These are phyloP conservation scores for Conus canariensis DNA, from an alignment of 2,888 invertebrate species.

Conservation along the genomic window DNA sequence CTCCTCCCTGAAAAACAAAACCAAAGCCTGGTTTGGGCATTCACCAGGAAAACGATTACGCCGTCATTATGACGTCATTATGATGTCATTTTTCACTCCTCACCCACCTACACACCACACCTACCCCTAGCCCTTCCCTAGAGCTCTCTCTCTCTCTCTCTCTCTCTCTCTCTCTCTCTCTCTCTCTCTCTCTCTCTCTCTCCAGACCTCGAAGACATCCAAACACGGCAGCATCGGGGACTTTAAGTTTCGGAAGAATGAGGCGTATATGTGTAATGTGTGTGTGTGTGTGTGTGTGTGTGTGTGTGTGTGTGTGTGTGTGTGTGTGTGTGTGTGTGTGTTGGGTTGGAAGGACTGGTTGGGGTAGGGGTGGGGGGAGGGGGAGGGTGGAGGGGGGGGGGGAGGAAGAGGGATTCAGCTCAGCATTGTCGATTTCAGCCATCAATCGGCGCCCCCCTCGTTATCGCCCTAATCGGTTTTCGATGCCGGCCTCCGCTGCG, in stretches of 20 bases:
- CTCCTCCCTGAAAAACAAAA: not conserved
- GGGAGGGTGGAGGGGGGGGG: too few species aligned
- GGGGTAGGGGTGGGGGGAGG: too few species aligned
- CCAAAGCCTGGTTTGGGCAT: not conserved
- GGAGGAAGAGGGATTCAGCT: not conserved
- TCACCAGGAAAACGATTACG: not conserved
- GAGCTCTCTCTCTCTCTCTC: too few species aligned
- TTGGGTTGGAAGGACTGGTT: not conserved
- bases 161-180: too few species aligned
- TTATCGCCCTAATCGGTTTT: constrained; percentile 30
- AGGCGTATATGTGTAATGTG: too few species aligned
- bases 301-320: too few species aligned
- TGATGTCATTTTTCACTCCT: too few species aligned
- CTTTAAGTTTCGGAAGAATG: too few species aligned
- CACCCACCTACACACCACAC: too few species aligned
- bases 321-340: too few species aligned
- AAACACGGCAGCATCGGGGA: not conserved
- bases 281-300: too few species aligned
- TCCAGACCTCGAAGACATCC: not conserved
- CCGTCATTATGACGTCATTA: not conserved
- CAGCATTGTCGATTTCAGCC: constrained; percentile 22
- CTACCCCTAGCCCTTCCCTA: too few species aligned
- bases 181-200: not conserved
- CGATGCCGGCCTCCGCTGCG: not conserved
- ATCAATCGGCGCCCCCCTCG: constrained; percentile 11